Conservation (phyloP, 2,888 invertebrate genomes). For the Osmoderma eremita region DNA sequence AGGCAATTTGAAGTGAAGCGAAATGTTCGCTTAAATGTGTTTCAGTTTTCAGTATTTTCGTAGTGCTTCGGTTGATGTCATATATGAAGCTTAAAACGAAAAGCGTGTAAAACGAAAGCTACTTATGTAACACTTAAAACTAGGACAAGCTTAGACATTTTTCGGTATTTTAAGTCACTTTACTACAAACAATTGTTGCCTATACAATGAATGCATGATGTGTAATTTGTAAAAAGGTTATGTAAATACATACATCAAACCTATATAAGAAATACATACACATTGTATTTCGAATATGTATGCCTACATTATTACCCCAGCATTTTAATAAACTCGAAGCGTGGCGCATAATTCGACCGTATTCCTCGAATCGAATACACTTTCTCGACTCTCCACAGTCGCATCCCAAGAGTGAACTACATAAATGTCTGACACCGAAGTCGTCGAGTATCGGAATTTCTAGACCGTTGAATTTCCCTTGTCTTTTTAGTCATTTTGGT, state of each 20-base stretch:
- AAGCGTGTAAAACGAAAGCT: too few species aligned
- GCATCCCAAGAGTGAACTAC: neutral
- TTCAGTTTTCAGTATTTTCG: too few species aligned
- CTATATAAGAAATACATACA: too few species aligned
- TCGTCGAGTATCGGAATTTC: slow-evolving; percentile 14
- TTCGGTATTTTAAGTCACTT: too few species aligned
- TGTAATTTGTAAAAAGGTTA: neutral
- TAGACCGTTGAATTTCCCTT: slow-evolving; percentile 13
- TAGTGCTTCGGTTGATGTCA: too few species aligned
- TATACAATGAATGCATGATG: too few species aligned
- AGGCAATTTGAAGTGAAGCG: too few species aligned
- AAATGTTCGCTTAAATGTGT: too few species aligned
- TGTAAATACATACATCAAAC: neutral
- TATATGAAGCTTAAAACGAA: too few species aligned
- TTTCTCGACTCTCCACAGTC: slow-evolving; percentile 9
- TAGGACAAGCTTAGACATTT: too few species aligned
- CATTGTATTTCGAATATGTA: neutral
- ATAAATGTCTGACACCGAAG: slow-evolving; percentile 17
- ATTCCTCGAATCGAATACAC: slow-evolving; percentile 4
- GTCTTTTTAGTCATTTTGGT: slow-evolving; percentile 14
- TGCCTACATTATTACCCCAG: neutral
- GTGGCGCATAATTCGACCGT: neutral
- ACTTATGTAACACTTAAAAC: too few species aligned
- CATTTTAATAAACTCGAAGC: neutral
- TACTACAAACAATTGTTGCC: too few species aligned